phyloP scores from a whole-genome alignment of 1,140 invertebrate genomes.

The Cyclargus thomasi region DNA sequence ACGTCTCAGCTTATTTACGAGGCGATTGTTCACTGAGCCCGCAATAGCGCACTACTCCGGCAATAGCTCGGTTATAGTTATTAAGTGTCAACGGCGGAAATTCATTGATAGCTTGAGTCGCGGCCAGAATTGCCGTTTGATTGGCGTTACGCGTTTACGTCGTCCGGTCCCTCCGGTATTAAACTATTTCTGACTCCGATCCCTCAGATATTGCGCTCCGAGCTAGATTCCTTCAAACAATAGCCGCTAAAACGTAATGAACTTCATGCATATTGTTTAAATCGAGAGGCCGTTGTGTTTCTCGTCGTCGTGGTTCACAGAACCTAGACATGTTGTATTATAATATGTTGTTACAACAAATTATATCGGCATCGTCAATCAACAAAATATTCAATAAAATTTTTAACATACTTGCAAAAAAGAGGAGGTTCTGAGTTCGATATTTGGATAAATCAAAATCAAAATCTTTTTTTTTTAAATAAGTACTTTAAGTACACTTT shows the following conservation, averaged over 20 bases:
- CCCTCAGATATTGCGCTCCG: slow-evolving; percentile 31
- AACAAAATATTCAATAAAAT: too few relatives aligned
- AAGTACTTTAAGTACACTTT: too few relatives aligned
- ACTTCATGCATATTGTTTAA: neutral
- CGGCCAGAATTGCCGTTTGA: slow-evolving; percentile 59
- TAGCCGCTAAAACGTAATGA: slow-evolving; percentile 6
- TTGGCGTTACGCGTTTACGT: slow-evolving; percentile 61
- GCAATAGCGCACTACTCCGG: slow-evolving; percentile 13
- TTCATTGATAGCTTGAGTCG: slow-evolving; percentile 70
- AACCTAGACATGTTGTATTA: too few relatives aligned
- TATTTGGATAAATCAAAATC: too few relatives aligned
- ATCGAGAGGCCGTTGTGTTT: too few relatives aligned
- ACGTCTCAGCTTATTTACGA: slow-evolving; percentile 56
- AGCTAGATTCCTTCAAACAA: neutral
- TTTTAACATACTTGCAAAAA: too few relatives aligned
- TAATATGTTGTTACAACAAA: too few relatives aligned
- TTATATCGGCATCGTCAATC: too few relatives aligned
- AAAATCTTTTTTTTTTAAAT: too few relatives aligned
- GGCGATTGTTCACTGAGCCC: slow-evolving; percentile 61
- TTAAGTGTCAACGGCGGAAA: slow-evolving; percentile 69
- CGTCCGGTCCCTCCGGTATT: slow-evolving; percentile 56
- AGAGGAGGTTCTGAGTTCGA: too few relatives aligned
- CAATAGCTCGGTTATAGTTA: slow-evolving; percentile 50
- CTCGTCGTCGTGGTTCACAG: too few relatives aligned
- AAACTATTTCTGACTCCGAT: slow-evolving; percentile 52